Base-by-base conservation (phyloP, 2,113 vertebrate species). In the Peucedramus taeniatus region DNA sequence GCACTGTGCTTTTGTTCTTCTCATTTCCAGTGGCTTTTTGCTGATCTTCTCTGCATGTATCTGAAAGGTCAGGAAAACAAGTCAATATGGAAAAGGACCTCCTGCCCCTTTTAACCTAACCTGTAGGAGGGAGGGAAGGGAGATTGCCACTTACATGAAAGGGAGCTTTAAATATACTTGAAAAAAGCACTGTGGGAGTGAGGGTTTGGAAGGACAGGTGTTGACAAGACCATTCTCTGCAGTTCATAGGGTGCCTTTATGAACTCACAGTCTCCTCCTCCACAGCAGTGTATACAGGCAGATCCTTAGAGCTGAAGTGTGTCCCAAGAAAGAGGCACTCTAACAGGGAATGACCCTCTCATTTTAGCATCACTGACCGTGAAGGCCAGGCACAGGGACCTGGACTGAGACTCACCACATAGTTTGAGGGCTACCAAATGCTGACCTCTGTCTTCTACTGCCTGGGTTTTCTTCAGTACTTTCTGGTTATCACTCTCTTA, bases 31-130 rank as follows among this genome's bases (percentile, higher is more conserved):
- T 47, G 70, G 72, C 22, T 93, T 82, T 93, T 92, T 85, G 77
- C 53, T 96, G 78, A 88, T 96, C 88, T 94, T 96, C 94, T 97
- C 93, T 95, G 68, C 78, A 56, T 95, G 97, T 82, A 93, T 96
- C 89, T 92, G 87, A 97, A 97, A 98, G 98, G 96, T 96, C 93
- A 95, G 94, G 90, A 95, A 97, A 97, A 97, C 96, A 97, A 97
- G 97, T 97, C 97, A 87, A 83, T 97, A 87, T 1, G 4, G 94
- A 94, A 83, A 95, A 86, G 89, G 91, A 96, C 95, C 97, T 97
- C 86, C 97, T 94, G 94, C 94, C 87, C 90, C 91, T 93, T 92
- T 91, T 95, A 96, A 90, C 90, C 61, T 68, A 94, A 89, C 75
- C 28, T 84, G 42, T 33, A 87, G 90, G 89, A 95, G 60, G 83